Percentiles rank a stretch among this genome's conserved stretches.
phyloP scores from a whole-genome alignment of 2,113 vertebrate species.

The Lethenteron camtschaticum region DNA sequence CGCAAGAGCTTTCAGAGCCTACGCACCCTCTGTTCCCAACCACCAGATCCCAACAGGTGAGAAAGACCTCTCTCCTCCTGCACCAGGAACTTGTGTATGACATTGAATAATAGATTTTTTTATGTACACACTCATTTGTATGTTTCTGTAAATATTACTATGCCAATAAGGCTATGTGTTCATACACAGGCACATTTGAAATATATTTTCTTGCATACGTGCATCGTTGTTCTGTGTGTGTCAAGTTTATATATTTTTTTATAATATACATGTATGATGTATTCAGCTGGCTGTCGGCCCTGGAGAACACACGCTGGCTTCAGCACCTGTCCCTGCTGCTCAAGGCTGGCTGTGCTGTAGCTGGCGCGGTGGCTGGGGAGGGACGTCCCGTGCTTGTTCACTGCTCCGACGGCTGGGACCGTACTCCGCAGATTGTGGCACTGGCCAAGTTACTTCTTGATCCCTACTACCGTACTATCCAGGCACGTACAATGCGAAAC shows the following conservation, averaged over 20 bases:
- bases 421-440: slow-evolving; percentile 80
- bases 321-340: slow-evolving; percentile 93
- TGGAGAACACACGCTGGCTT: slow-evolving; percentile 92
- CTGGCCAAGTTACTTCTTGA: slow-evolving; percentile 77
- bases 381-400: slow-evolving; percentile 79
- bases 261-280: slow-evolving; percentile 8
- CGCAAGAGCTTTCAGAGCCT: slow-evolving; percentile 93
- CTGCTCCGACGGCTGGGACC: slow-evolving; percentile 90
- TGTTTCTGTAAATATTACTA: neutral
- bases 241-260: no score
- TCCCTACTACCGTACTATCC: slow-evolving; percentile 83
- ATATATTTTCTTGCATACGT: neutral
- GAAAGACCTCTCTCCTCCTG: slow-evolving; percentile 14
- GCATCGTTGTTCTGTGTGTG: neutral
- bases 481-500: slow-evolving; percentile 27
- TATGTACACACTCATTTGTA: neutral
- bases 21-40: slow-evolving; percentile 77
- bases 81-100: neutral
- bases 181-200: neutral
- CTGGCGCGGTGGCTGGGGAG: slow-evolving; percentile 64
- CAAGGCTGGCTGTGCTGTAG: slow-evolving; percentile 73
- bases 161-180: neutral
- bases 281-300: slow-evolving; percentile 71
- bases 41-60: slow-evolving; percentile 97
- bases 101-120: neutral